These are phyloP conservation scores for Hydropotes inermis DNA, from an alignment of 2,113 vertebrate genomes.

Conservation along the genomic window DNA sequence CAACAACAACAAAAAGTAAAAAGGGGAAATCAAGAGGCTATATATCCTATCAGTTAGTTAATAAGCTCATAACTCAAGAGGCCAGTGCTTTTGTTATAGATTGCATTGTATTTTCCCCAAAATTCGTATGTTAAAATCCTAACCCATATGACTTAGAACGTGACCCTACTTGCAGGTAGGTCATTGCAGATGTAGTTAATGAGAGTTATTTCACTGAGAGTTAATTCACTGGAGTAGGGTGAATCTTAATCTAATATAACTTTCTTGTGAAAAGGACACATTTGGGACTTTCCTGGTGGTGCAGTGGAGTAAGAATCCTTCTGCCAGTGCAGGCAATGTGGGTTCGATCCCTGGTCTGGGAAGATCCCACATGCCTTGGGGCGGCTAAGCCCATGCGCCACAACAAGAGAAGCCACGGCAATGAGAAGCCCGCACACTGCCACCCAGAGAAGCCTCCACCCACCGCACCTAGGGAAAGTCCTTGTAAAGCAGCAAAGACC, in stretches of 20 bases:
- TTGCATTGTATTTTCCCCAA: too few relatives aligned
- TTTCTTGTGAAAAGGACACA: not conserved
- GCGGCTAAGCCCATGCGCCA: not conserved
- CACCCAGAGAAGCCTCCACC: not conserved
- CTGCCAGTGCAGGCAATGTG: not conserved
- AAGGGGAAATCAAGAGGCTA: not conserved
- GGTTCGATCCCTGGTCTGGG: not conserved
- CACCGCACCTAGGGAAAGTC: not conserved
- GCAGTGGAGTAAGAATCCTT: not conserved
- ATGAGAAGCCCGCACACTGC: not conserved
- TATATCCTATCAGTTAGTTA: not conserved
- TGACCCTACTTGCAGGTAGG: not conserved
- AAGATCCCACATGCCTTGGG: not conserved
- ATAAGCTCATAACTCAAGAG: not conserved
- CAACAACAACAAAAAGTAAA: not conserved
- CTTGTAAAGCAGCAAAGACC: not conserved
- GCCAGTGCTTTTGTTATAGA: not conserved
- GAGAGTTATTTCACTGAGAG: too few relatives aligned
- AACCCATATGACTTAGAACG: not conserved
- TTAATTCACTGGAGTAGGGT: too few relatives aligned
- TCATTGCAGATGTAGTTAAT: not conserved
- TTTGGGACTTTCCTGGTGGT: not conserved
- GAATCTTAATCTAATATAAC: not conserved
- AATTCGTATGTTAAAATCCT: not conserved
- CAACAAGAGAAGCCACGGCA: not conserved